Percentiles rank a stretch among this genome's conserved stretches.
These are phyloP conservation scores for Pseudochirops corinnae DNA, from an alignment of 2,797 vertebrate species.

Conservation along the genomic window DNA sequence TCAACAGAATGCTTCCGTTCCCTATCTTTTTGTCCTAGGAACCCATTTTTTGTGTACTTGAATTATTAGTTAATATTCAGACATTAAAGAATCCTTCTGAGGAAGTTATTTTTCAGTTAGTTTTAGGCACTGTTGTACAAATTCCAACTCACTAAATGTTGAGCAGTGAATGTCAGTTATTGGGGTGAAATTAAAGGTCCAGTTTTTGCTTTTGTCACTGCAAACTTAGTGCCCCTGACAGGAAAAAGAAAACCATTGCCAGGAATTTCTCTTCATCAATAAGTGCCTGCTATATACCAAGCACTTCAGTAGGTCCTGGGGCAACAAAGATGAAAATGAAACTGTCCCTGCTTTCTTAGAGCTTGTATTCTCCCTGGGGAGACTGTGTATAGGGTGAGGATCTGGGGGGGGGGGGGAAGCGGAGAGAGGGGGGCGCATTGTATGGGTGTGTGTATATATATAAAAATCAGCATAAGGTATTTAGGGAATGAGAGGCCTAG, in stretches of 20 bases:
- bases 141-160: not conserved
- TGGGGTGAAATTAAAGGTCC: not conserved
- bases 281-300: not conserved
- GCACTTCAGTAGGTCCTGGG: not conserved
- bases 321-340: not conserved
- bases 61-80: not conserved
- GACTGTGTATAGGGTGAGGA: too few relatives aligned
- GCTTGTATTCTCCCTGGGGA: not conserved
- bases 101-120: not conserved
- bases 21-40: not conserved
- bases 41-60: not conserved
- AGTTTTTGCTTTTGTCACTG: not conserved
- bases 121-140: not conserved
- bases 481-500: not conserved
- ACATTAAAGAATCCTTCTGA: not conserved
- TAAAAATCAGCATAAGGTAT: not conserved
- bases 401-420: too few relatives aligned
- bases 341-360: not conserved
- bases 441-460: too few relatives aligned
- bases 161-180: not conserved
- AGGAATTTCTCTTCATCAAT: not conserved
- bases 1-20: constrained; percentile 3
- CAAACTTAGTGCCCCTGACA: not conserved
- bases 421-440: too few relatives aligned
- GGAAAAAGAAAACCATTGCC: not conserved